phyloP scores from a whole-genome alignment of 2,888 invertebrate species.

The Scaptomyza flava region DNA sequence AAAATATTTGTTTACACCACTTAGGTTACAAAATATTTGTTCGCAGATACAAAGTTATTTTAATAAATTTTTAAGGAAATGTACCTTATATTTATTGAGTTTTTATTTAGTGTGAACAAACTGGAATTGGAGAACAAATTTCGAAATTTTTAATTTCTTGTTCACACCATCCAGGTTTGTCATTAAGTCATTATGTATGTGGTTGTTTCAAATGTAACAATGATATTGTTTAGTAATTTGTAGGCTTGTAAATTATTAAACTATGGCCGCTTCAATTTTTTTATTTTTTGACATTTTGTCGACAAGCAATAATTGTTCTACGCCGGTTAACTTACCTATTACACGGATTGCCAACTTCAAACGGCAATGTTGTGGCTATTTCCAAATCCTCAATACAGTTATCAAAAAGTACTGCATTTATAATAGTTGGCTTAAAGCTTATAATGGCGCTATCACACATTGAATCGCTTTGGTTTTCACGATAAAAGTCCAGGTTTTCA shows the following conservation, averaged over 20 bases:
- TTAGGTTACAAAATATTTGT: no score
- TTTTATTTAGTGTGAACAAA: no score
- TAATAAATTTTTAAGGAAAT: no score
- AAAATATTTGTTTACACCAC: no score
- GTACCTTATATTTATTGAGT: no score
- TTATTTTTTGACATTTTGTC: background rate
- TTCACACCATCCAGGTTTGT: no score
- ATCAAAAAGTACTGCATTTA: conserved; percentile 82
- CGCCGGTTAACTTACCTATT: conserved; percentile 75
- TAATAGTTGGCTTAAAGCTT: conserved; percentile 65
- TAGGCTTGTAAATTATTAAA: no score
- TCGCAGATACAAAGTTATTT: no score
- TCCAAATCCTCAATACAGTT: conserved; percentile 84
- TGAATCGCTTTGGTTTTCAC: conserved; percentile 71
- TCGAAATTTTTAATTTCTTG: no score
- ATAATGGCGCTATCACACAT: conserved; percentile 63
- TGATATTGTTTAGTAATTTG: no score
- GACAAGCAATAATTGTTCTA: background rate
- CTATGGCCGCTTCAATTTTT: background rate
- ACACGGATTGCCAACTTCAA: conserved; percentile 83
- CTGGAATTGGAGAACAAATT: no score
- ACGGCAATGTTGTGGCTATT: conserved; percentile 60
- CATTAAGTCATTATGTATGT: no score
- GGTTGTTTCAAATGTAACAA: background rate
- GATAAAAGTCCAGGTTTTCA: conserved; percentile 76